phyloP scores from a whole-genome alignment of 2,113 vertebrate species.

The Mixornis gularis region DNA sequence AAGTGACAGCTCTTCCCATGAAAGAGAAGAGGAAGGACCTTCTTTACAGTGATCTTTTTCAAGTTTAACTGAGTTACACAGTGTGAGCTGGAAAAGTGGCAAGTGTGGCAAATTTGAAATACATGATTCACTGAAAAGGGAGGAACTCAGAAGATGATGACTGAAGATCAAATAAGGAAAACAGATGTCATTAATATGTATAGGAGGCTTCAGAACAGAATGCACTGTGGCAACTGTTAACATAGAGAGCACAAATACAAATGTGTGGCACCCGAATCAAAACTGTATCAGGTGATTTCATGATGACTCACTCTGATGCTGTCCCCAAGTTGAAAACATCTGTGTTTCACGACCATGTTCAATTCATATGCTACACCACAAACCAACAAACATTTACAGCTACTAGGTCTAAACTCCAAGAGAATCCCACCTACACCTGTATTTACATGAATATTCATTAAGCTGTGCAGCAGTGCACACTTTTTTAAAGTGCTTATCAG shows the following conservation, averaged over 20 bases:
- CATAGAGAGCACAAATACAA: neutral
- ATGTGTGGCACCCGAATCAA: accelerated
- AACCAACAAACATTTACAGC: neutral
- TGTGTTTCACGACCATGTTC: neutral
- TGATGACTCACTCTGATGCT: neutral
- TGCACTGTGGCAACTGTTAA: neutral
- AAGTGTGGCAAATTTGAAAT: neutral
- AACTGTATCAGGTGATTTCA: neutral
- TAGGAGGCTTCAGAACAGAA: neutral
- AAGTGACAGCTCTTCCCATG: neutral
- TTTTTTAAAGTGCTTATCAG: neutral
- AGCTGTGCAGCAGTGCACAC: neutral
- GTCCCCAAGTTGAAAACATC: neutral
- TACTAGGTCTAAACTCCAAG: neutral
- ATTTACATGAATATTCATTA: neutral
- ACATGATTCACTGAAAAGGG: neutral
- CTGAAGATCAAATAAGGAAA: neutral
- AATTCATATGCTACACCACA: neutral
- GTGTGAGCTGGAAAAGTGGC: neutral
- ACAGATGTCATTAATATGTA: neutral
- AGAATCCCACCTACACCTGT: neutral
- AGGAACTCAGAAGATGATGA: neutral
- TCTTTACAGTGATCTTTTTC: neutral
- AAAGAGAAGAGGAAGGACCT: neutral
- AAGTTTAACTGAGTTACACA: neutral